Evolutionary conservation across 2,888 invertebrate genomes (phyloP).

Genomic region (Acholoe squamosa): DNA sequence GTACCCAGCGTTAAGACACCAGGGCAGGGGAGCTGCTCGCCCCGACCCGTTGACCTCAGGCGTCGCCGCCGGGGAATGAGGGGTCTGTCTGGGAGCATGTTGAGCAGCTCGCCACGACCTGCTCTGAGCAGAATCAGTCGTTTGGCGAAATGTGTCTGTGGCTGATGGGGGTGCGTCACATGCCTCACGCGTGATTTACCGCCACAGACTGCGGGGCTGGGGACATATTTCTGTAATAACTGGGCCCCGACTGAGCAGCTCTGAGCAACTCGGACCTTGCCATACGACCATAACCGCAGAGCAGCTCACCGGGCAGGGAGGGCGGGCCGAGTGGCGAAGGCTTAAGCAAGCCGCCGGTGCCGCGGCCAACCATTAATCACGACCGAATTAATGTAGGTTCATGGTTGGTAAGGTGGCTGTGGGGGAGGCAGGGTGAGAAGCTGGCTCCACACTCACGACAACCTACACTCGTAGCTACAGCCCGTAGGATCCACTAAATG

Average conservation of each 20-base stretch:
- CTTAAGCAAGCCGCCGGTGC: slow-evolving; percentile 32
- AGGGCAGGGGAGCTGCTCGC: neutral
- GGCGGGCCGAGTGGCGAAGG: slow-evolving; percentile 27
- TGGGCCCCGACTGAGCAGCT: neutral
- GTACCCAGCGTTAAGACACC: neutral
- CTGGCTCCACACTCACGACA: neutral
- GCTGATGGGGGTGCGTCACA: slow-evolving; percentile 40
- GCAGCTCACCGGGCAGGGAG: slow-evolving; percentile 22
- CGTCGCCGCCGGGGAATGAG: neutral
- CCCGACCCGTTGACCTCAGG: neutral
- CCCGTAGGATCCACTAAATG: slow-evolving; percentile 31
- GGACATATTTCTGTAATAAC: slow-evolving; percentile 48
- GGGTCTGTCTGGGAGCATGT: slow-evolving; percentile 25
- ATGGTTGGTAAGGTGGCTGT: neutral
- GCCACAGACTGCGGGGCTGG: neutral
- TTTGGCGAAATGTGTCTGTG: slow-evolving; percentile 12
- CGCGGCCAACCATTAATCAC: slow-evolving; percentile 31
- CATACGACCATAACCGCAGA: slow-evolving; percentile 17
- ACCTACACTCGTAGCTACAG: slow-evolving; percentile 32
- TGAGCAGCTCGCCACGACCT: slow-evolving; percentile 19
- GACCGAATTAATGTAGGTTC: slow-evolving; percentile 40
- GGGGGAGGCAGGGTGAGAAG: slow-evolving; percentile 3
- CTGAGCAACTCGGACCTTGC: neutral
- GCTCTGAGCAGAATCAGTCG: slow-evolving; percentile 41
- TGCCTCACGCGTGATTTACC: slow-evolving; percentile 42